These are phyloP conservation scores for Herpetotheres cachinnans DNA, from an alignment of 2,113 vertebrate genomes.

Conservation along the genomic window DNA sequence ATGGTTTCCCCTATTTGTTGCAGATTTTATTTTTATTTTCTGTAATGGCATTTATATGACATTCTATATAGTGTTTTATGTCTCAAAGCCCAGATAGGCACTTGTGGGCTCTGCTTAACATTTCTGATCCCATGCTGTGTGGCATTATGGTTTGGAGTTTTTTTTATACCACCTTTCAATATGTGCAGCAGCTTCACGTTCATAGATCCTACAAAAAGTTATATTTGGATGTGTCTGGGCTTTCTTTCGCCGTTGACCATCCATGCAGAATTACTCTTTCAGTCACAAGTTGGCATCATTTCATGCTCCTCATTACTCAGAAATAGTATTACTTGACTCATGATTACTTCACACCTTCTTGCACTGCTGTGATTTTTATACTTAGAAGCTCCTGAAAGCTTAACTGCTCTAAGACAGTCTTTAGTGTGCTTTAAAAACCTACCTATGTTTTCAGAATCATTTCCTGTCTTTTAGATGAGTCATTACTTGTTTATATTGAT, in stretches of 20 bases:
- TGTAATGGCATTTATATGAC: not conserved
- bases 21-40: constrained; percentile 32
- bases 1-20: not conserved
- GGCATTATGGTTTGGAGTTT: not conserved
- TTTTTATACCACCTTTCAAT: constrained; percentile 15
- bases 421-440: not conserved
- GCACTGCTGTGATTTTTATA: not conserved
- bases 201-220: not conserved
- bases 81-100: not conserved
- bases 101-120: not conserved
- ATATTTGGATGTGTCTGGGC: not conserved
- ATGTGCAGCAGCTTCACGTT: not conserved
- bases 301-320: not conserved
- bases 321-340: not conserved
- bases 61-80: constrained; percentile 14
- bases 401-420: not conserved
- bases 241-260: constrained; percentile 15
- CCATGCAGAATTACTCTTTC: not conserved
- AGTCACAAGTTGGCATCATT: not conserved
- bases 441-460: not conserved
- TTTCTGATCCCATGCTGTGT: constrained; percentile 6
- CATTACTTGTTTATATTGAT: constrained; percentile 20
- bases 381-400: constrained; percentile 13
- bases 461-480: constrained; percentile 31
- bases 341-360: not conserved